A percentile compares a stretch with the other conserved stretches of the same genome.
Evolutionary conservation across 2,797 vertebrate species (phyloP).

Genomic region (Loriculus beryllinus): DNA sequence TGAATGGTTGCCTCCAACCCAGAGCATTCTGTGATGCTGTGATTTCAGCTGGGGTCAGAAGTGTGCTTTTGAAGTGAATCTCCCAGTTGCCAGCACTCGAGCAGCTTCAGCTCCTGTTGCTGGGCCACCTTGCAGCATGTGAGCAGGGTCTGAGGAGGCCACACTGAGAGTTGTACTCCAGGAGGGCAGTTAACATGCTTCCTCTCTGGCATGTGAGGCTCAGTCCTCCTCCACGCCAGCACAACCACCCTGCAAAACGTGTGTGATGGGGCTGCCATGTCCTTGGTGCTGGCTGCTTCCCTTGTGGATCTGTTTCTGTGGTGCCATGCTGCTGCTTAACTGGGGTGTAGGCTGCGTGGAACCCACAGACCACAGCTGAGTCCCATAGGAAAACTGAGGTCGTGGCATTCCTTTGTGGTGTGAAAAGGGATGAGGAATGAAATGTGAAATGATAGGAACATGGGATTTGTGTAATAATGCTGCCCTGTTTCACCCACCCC

Average conservation of each 20-base stretch:
- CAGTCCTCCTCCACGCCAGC: neutral
- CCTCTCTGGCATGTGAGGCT: rapidly evolving
- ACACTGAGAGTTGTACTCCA: rapidly evolving
- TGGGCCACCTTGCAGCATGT: rapidly evolving
- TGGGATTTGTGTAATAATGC: neutral
- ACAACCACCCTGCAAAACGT: rapidly evolving
- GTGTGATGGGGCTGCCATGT: rapidly evolving
- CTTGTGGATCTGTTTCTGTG: neutral
- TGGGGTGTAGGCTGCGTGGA: neutral
- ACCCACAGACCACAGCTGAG: neutral
- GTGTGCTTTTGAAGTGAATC: neutral
- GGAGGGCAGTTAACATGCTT: neutral
- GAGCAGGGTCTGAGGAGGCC: rapidly evolving
- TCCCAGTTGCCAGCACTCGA: rapidly evolving
- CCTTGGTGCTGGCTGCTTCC: neutral
- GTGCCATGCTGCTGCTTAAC: neutral
- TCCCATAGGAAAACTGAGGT: neutral
- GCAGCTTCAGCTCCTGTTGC: rapidly evolving
- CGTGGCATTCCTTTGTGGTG: neutral
- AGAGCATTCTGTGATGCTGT: neutral
- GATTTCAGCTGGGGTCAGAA: neutral
- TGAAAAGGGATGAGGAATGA: neutral
- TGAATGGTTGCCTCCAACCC: neutral
- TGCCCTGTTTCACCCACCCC: neutral
- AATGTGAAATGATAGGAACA: neutral